Evolutionary conservation across 2,888 invertebrate genomes (phyloP).

Genomic region (Chrysolina oricalcia): DNA sequence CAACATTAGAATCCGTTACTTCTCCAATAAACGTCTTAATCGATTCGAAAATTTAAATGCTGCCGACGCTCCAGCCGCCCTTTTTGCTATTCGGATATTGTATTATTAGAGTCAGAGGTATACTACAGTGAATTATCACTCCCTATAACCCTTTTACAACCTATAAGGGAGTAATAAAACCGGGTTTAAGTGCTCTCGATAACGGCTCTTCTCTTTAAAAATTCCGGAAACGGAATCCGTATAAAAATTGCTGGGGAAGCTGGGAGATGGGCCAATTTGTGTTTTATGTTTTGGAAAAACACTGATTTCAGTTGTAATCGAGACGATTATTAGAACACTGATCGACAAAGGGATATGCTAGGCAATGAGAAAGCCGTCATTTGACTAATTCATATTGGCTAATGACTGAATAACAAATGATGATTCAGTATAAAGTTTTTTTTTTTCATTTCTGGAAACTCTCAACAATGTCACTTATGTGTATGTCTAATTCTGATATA

Average conservation of each 20-base stretch:
- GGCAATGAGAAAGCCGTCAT: not conserved
- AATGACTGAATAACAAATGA: too few species aligned
- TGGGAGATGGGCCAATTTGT: conserved; percentile 26
- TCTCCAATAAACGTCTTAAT: conserved; percentile 55
- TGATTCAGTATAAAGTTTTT: not conserved
- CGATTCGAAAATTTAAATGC: conserved; percentile 54
- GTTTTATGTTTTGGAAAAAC: conserved; percentile 32
- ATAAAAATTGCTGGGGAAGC: conserved; percentile 57
- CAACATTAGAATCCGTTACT: conserved; percentile 54
- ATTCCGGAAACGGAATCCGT: conserved; percentile 66
- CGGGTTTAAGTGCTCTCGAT: conserved; percentile 71
- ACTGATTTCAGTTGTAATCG: conserved; percentile 29
- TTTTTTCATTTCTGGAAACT: not conserved
- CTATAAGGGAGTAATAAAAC: conserved; percentile 73
- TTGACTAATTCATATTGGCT: too few species aligned
- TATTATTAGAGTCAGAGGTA: conserved; percentile 63
- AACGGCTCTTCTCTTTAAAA: conserved; percentile 68
- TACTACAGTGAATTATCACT: conserved; percentile 70
- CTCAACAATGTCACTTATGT: too few species aligned
- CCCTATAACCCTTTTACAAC: conserved; percentile 72
- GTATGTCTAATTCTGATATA: too few species aligned
- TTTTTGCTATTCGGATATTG: conserved; percentile 58
- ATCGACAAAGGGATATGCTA: not conserved
- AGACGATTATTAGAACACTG: conserved; percentile 14
- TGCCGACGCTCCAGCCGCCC: conserved; percentile 44